phyloP scores from a whole-genome alignment of 2,113 vertebrate species.

The Ariopsis seemanni region DNA sequence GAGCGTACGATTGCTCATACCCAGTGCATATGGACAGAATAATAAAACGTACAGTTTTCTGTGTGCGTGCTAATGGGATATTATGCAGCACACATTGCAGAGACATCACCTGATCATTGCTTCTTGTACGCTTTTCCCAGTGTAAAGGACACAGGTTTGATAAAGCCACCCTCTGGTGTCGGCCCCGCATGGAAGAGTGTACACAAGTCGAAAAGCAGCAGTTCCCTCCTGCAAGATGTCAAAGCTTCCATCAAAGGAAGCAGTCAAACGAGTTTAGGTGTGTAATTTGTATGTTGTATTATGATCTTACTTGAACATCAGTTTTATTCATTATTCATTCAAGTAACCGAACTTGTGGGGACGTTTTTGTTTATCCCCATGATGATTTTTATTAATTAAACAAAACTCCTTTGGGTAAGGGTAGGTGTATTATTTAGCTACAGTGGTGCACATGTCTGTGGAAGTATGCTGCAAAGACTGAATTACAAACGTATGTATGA shows the following conservation, averaged over 20 bases:
- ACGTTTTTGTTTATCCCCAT: background rate
- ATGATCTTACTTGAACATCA: background rate
- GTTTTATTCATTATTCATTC: conserved; percentile 7
- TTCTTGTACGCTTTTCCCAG: conserved; percentile 2
- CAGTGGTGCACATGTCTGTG: background rate
- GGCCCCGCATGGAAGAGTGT: conserved; percentile 84
- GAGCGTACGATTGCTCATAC: no score
- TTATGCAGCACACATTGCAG: background rate
- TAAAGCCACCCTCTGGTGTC: conserved; percentile 68
- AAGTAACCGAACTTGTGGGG: background rate
- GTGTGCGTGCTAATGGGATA: no score
- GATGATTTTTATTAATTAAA: background rate
- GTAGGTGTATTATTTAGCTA: background rate
- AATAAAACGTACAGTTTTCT: no score
- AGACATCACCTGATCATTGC: background rate
- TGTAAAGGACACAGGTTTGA: conserved; percentile 75
- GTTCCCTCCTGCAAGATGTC: conserved; percentile 78
- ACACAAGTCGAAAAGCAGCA: conserved; percentile 86
- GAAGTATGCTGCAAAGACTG: background rate
- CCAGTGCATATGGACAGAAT: no score
- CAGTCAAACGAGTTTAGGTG: conserved; percentile 55
- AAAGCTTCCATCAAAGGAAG: conserved; percentile 64
- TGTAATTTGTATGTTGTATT: conserved; percentile 21
- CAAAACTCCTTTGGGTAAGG: background rate
- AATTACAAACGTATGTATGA: background rate